Evolutionary conservation across 2,113 vertebrate genomes (phyloP).

Genomic region (Platanista minor): DNA sequence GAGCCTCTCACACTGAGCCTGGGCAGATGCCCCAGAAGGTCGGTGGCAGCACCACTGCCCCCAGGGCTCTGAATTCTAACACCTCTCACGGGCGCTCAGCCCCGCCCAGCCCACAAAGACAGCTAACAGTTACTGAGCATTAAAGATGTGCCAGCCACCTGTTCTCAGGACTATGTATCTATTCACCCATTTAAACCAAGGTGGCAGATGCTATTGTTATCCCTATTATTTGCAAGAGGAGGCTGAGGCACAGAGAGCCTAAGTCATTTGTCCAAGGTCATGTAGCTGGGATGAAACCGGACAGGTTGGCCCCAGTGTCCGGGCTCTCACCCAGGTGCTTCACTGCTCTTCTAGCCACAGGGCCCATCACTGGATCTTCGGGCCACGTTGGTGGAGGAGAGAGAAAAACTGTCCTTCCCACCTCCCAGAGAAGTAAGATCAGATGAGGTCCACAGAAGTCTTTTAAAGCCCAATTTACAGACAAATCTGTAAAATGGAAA

Average conservation of each 20-base stretch:
- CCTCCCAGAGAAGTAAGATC: not conserved
- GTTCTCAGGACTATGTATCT: not conserved
- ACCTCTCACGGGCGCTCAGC: not conserved
- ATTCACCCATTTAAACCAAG: not conserved
- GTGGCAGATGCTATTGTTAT: not conserved
- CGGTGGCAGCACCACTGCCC: not conserved
- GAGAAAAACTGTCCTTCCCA: not conserved
- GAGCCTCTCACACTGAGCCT: not conserved
- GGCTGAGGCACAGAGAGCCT: not conserved
- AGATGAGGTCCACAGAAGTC: not conserved
- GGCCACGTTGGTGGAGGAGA: not conserved
- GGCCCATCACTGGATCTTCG: not conserved
- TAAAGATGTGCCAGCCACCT: accelerated
- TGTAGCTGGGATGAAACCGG: not conserved
- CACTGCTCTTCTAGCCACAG: not conserved
- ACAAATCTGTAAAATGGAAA: not conserved
- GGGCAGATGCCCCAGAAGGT: not conserved
- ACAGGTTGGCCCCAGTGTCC: not conserved
- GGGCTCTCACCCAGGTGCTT: too few relatives aligned
- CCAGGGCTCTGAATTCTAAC: not conserved
- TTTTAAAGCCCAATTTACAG: not conserved
- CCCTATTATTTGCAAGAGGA: not conserved
- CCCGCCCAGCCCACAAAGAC: not conserved
- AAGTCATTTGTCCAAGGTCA: not conserved
- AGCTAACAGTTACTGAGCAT: not conserved